These are phyloP conservation scores for Hydrotaea diabolus DNA, from an alignment of 2,888 invertebrate genomes.

Conservation along the genomic window DNA sequence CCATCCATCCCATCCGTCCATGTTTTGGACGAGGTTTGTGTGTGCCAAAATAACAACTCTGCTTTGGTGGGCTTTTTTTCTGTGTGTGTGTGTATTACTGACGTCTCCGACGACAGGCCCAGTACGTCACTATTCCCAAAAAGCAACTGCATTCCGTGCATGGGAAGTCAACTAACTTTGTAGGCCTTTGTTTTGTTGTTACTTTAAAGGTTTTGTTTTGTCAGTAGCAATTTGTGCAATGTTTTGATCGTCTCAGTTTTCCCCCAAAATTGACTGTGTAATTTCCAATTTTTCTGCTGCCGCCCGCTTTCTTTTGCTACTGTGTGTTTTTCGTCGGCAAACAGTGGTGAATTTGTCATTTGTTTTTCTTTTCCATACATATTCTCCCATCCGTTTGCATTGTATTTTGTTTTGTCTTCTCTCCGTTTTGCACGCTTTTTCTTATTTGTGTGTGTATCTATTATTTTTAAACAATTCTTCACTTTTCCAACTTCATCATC, in stretches of 20 bases:
- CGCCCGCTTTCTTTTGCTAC: not conserved
- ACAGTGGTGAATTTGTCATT: constrained; percentile 63
- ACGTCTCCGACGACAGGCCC: constrained; percentile 47
- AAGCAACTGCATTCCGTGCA: no score
- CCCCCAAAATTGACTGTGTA: not conserved
- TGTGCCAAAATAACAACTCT: constrained; percentile 58
- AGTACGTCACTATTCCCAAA: constrained; percentile 32
- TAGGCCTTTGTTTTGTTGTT: not conserved
- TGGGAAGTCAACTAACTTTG: no score
- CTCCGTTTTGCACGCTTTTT: constrained; percentile 51
- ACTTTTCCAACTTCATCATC: not conserved
- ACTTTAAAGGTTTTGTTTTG: constrained; percentile 35
- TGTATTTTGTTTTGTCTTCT: constrained; percentile 46
- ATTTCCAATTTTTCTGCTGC: not conserved
- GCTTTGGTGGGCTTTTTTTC: constrained; percentile 37
- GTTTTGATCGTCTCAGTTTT: not conserved
- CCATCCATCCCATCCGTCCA: constrained; percentile 1
- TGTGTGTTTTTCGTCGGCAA: not conserved
- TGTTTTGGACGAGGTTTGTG: constrained; percentile 25
- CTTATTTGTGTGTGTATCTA: constrained; percentile 66
- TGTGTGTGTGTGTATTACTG: constrained; percentile 26
- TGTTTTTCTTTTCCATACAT: constrained; percentile 53
- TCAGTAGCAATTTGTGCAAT: not conserved
- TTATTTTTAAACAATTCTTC: constrained; percentile 53
- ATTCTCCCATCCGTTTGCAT: constrained; percentile 41